phyloP scores from a whole-genome alignment of 2,797 vertebrate species.

The Leptatherina wallacei region DNA sequence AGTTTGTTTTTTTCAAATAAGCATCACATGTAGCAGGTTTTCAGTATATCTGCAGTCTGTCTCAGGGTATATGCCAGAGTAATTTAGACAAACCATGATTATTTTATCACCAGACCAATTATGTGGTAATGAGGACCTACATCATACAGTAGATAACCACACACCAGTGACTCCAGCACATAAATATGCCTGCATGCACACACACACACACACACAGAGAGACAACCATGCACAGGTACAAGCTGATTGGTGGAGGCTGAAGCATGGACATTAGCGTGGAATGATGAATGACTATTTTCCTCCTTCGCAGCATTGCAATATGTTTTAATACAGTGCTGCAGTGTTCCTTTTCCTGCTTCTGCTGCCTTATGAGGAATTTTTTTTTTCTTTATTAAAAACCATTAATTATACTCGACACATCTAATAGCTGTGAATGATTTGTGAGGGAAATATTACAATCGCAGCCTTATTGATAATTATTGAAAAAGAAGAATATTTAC shows the following conservation, averaged over 20 bases:
- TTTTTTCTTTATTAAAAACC: slow-evolving; percentile 81
- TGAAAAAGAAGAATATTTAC: slow-evolving; percentile 42
- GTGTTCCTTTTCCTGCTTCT: slow-evolving; percentile 60
- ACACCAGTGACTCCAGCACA: slow-evolving; percentile 32
- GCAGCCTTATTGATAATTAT: slow-evolving; percentile 73
- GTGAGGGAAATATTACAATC: slow-evolving; percentile 63
- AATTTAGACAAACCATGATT: slow-evolving; percentile 64
- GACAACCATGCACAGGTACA: slow-evolving; percentile 25
- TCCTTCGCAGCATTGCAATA: slow-evolving; percentile 75
- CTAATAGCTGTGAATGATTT: slow-evolving; percentile 74
- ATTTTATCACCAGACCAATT: slow-evolving; percentile 74
- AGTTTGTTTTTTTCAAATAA: slow-evolving; percentile 3
- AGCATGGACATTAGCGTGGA: slow-evolving; percentile 70
- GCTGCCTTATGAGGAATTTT: slow-evolving; percentile 64
- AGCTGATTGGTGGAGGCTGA: slow-evolving; percentile 65
- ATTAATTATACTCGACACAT: slow-evolving; percentile 78
- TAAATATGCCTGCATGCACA: slow-evolving; percentile 16
- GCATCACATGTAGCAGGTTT: slow-evolving; percentile 15
- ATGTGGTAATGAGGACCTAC: slow-evolving; percentile 78
- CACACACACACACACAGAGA: slow-evolving; percentile 9
- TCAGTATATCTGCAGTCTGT: slow-evolving; percentile 44
- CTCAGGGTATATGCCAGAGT: slow-evolving; percentile 45
- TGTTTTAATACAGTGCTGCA: slow-evolving; percentile 76
- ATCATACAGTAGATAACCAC: slow-evolving; percentile 66
- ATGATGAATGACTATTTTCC: slow-evolving; percentile 80